Evolutionary conservation across 2,888 invertebrate species (phyloP), one percentile per base, ranked within the genome.

Genomic region (Stenurella melanura): DNA sequence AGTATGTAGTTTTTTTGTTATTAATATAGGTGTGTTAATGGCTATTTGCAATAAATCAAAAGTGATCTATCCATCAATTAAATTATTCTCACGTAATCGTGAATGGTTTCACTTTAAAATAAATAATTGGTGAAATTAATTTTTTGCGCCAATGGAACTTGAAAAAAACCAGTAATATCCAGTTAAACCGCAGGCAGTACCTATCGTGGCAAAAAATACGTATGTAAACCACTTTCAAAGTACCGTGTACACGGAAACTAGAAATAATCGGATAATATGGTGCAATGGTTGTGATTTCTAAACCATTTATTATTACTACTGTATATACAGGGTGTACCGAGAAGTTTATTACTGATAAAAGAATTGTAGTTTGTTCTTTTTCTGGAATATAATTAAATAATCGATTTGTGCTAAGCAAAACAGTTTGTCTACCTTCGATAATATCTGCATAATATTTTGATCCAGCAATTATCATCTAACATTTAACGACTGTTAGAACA

Each of bases 161-260:
- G 42, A 11, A n/a, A 50, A 3, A 50, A 50, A 50, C 50, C 50
- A 12, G 50, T 34, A 34, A 6, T 6, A 34, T 34, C 30, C 9
- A 34, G 30, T 34, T 34, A 7, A 15, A n/a, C n/a, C 50, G n/a
- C 6, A 50, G n/a, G 50, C 50, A 42, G 1, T n/a, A n/a, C n/a
- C n/a, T n/a, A n/a, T n/a, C 15, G 15, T 12, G 42, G n/a, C n/a
- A 15, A 50, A 50, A 50, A 50, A 34, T 34, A 34, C 7, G 30
- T 50, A 50, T 50, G n/a, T n/a, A n/a, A 50, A 50, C 50, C n/a
- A 50, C 50, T 50, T 50, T 50, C 50, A 17, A 50, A 50, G n/a
- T 34, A 9, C 42, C 2, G 12, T 50, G n/a, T 50, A 15, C 3
- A 50, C 6, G 50, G 6, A n/a, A 50, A n/a, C 50, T 15, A 42